phyloP scores from a whole-genome alignment of 2,113 vertebrate species.

The Dipodomys spectabilis region DNA sequence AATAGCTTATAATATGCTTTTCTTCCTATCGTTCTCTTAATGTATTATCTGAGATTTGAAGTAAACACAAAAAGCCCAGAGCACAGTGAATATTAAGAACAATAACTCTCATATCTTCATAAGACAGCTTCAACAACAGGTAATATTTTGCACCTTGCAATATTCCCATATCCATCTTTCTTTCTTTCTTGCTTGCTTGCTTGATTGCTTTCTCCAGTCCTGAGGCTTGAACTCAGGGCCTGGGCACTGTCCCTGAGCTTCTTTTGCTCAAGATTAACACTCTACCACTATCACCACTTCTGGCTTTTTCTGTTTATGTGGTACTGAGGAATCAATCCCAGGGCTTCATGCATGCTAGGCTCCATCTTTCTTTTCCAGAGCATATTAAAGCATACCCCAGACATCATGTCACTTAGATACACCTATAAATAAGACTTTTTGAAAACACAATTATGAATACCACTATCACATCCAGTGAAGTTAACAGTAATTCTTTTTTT shows the following conservation, averaged over 20 bases:
- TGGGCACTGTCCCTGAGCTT: too few relatives aligned
- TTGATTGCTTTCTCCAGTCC: too few relatives aligned
- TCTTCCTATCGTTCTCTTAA: background rate
- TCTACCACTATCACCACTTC: too few relatives aligned
- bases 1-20: background rate
- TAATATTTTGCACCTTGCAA: too few relatives aligned
- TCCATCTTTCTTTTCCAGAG: background rate
- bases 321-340: too few relatives aligned
- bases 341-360: too few relatives aligned
- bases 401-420: background rate
- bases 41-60: constrained; percentile 27
- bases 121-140: background rate
- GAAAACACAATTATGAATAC: background rate
- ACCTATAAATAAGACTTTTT: background rate
- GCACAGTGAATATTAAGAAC: background rate
- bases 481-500: background rate
- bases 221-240: too few relatives aligned
- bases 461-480: background rate
- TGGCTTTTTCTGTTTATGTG: too few relatives aligned
- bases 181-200: too few relatives aligned
- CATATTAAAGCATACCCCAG: background rate
- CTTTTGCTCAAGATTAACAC: too few relatives aligned
- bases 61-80: constrained; percentile 1
- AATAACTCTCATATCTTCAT: background rate
- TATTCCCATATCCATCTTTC: background rate